Evolutionary conservation across 2,797 vertebrate species (phyloP), one percentile per base, ranked within the genome.

Genomic region (Vespertilio murinus): DNA sequence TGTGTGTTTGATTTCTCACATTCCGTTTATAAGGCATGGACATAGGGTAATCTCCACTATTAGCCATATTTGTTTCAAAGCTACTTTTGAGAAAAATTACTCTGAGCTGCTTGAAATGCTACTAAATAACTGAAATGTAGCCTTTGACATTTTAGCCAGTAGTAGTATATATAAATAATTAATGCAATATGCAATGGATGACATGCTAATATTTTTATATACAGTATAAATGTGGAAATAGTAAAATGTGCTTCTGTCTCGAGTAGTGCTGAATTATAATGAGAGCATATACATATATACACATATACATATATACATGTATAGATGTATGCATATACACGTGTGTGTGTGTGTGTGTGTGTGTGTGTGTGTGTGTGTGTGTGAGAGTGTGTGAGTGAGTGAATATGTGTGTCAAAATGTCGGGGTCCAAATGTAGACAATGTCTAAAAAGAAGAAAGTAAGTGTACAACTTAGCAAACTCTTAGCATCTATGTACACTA

Each of bases 21-120:
- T 33, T 70, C 6, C 18, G 6, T 42, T 61, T 56, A n/a, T 4
- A 67, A 54, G 28, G 18, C 45, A 79, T 22, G 17, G 35, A 70
- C 61, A 86, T 2, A 65, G 13, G 12, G 2, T 40, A 79, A 71
- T 85, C 47, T 77, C 16, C 35, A 86, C 90, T 93, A 85, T 82
- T 54, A 80, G 35, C 28, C 86, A 92, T 40, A 91, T 52, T 79
- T 67, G 17, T 85, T 92, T 92, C 40, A 74, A 94, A 88, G 13
- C 8, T 69, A 47, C 18, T 54, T 90, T 79, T 45, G 17, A 14
- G 80, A 74, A 74, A 95, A 38, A 65, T 77, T 56, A 88, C 33
- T 71, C 22, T 56, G 20, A 56, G 12, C 7, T 85, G 10, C 6
- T 74, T 81, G 28, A 95, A 94, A 93, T 80, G 71, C 59, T 82